These are phyloP conservation scores for Morpho helenor DNA, from an alignment of 2,888 invertebrate species.

Conservation along the genomic window DNA sequence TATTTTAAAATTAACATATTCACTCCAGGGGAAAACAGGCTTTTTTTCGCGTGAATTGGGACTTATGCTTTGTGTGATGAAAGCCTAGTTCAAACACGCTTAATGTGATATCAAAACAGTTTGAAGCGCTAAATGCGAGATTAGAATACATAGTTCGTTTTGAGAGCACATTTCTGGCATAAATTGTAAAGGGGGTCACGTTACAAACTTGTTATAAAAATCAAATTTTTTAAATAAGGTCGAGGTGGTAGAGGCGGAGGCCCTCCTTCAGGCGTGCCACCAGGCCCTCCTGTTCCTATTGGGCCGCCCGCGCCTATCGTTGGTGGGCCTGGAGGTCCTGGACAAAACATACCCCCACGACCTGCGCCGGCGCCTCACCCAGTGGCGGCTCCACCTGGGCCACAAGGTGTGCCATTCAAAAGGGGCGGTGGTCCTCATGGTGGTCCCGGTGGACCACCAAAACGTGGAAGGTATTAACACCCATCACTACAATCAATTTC, in stretches of 20 bases:
- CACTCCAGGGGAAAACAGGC: no score
- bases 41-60: no score
- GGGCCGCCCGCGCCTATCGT: conserved; percentile 23
- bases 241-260: conserved; percentile 50
- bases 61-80: no score
- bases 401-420: conserved; percentile 47
- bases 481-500: neutral
- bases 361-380: conserved; percentile 37
- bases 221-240: conserved; percentile 27
- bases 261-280: conserved; percentile 36
- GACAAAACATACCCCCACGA: conserved; percentile 28
- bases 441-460: conserved; percentile 60
- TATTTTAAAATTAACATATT: no score
- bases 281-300: conserved; percentile 26
- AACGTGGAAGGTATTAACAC: conserved; percentile 54
- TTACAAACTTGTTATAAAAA: no score
- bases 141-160: no score
- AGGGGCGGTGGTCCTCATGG: conserved; percentile 58
- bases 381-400: conserved; percentile 30
- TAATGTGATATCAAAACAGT: no score
- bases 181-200: no score
- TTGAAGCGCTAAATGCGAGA: no score
- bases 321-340: conserved; percentile 18
- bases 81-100: no score
- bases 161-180: no score